phyloP scores from a whole-genome alignment of 2,797 vertebrate species.

The Tolypeutes matacus region DNA sequence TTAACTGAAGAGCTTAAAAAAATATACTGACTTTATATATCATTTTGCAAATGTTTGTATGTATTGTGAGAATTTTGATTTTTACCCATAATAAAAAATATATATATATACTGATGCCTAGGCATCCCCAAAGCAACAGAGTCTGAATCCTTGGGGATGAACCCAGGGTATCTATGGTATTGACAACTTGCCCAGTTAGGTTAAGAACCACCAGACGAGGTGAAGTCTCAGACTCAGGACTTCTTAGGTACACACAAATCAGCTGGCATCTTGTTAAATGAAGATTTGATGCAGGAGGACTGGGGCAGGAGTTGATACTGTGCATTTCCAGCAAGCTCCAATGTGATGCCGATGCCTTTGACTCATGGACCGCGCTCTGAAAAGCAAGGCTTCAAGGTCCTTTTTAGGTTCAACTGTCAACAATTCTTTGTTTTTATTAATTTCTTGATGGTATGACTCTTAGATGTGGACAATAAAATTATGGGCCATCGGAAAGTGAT shows the following conservation, averaged over 20 bases:
- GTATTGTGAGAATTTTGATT: too few species aligned
- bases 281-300: too few species aligned
- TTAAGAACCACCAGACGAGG: neutral
- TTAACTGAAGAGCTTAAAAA: neutral
- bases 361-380: neutral
- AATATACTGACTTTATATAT: too few species aligned
- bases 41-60: too few species aligned
- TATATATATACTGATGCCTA: too few species aligned
- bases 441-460: neutral
- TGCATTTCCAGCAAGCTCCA: neutral
- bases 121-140: too few species aligned
- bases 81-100: too few species aligned
- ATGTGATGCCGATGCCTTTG: neutral
- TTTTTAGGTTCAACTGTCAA: neutral
- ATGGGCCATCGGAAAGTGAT: neutral
- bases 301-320: neutral
- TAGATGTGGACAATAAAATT: neutral
- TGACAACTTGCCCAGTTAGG: neutral
- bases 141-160: neutral
- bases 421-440: neutral
- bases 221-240: neutral
- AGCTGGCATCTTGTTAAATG: neutral
- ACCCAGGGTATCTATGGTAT: too few species aligned
- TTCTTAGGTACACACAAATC: neutral
- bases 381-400: neutral